A percentile compares a stretch with the other conserved stretches of the same genome.
These are phyloP conservation scores for Sebastes umbrosus DNA, from an alignment of 2,797 vertebrate species.

Conservation along the genomic window DNA sequence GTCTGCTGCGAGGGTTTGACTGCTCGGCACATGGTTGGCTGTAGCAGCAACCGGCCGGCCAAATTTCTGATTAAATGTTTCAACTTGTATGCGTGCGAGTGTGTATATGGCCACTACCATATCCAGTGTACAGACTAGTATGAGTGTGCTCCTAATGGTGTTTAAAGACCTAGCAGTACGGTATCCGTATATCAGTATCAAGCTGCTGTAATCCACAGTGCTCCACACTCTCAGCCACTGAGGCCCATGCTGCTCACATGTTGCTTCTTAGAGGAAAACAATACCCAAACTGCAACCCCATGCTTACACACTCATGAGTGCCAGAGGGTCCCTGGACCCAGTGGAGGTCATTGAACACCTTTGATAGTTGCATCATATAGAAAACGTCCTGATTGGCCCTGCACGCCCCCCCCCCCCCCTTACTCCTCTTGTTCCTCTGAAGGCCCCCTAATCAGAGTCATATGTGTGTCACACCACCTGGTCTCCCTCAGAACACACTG, in stretches of 20 bases:
- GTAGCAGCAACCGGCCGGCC: constrained; percentile 4
- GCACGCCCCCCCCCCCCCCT: constrained; percentile 13
- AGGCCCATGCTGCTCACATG: neutral
- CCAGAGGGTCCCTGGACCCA: constrained; percentile 1
- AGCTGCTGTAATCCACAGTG: neutral
- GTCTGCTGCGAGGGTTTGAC: constrained; percentile 15
- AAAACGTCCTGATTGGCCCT: constrained; percentile 44
- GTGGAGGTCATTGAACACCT: constrained; percentile 37
- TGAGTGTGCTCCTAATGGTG: neutral
- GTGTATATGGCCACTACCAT: neutral
- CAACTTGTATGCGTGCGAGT: neutral
- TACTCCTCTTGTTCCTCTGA: constrained; percentile 39
- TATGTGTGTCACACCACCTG: constrained; percentile 82
- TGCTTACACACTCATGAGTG: constrained; percentile 10
- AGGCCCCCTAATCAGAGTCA: constrained; percentile 79
- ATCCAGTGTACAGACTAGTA: neutral
- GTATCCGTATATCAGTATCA: neutral
- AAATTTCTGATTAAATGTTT: constrained; percentile 33
- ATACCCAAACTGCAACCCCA: neutral
- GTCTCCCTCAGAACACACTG: constrained; percentile 73
- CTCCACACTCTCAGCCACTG: neutral
- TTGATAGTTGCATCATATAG: constrained; percentile 55
- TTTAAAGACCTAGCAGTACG: constrained; percentile 6
- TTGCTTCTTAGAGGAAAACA: constrained; percentile 16
- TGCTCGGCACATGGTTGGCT: neutral